phyloP scores from a whole-genome alignment of 2,797 vertebrate species.

The Prunella strophiata region DNA sequence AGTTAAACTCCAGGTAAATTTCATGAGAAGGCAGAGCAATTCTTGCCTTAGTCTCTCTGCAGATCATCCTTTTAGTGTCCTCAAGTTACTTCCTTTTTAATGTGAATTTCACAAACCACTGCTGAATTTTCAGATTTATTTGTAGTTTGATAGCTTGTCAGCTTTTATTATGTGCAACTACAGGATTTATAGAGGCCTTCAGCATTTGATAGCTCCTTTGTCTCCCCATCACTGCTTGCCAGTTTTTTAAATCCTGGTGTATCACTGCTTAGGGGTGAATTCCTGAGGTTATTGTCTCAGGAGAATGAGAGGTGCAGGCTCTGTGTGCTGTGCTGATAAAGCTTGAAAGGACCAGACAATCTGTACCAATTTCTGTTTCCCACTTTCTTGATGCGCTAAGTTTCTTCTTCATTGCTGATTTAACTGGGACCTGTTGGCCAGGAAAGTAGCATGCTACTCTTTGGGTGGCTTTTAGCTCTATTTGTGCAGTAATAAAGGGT shows the following conservation, averaged over 20 bases:
- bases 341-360: background rate
- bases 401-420: background rate
- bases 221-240: background rate
- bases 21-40: background rate
- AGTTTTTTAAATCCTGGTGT: background rate
- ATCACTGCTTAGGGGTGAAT: background rate
- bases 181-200: background rate
- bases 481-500: background rate
- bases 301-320: background rate
- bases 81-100: background rate
- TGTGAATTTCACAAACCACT: background rate
- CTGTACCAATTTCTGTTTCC: background rate
- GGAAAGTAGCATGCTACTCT: background rate
- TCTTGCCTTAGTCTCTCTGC: background rate
- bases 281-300: background rate
- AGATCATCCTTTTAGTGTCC: background rate
- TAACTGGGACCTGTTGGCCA: background rate
- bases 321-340: background rate
- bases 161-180: background rate
- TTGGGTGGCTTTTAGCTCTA: background rate
- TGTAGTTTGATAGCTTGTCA: background rate
- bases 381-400: background rate
- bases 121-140: background rate
- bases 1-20: constrained; percentile 1
- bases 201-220: background rate